Base-by-base conservation (phyloP, 2,113 vertebrate genomes). In the Cervus canadensis region DNA sequence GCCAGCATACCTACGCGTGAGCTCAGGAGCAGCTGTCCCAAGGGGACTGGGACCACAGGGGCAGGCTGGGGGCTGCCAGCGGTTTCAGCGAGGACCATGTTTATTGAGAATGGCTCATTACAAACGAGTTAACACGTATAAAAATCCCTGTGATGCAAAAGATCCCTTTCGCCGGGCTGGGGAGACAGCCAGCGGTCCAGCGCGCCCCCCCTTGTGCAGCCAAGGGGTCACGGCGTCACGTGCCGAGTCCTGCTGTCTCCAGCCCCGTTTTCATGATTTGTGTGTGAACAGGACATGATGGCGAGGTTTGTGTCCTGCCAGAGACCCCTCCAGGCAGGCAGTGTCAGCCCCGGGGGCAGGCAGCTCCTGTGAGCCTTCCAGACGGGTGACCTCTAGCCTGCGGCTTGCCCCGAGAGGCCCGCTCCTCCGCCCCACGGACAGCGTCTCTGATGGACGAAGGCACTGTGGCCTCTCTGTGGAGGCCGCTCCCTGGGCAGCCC, bases 41-140 rank as follows among this genome's bases (percentile, higher is more conserved):
- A 64, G 28, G 25, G 50, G 57, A 33, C 10, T 5, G 45, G 57
- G 30, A 60, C 17, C 40, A 15, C 6, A 7, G 54, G 81, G 45
- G 30, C 0, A 1, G 25, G 48, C 48, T 25, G 12, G 21, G 21
- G 57, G 8, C 56, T 23, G 8, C 57, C 50, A 81, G 33, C 19
- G 10, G 59, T 30, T 12, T 52, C 89, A 97, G 74, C 86, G 88
- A 96, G 82, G 97, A 92, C 56, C 64, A 64, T 36, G 43, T 99
- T 99, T 99, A 99, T 99, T 98, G 98, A 98, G 97, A 98, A 98
- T 98, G 98, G 96, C 97, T 99, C 98, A 97, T 99, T 99, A 98
- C 98, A 98, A 98, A 99, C 98, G 98, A 99, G 98, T 99, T 98
- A 99, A 99, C 98, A 99, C 92, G 87, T 99, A 99, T 97, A 99